Evolutionary conservation across 2,797 vertebrate genomes (phyloP).

Genomic region (Notoglanidium macrostoma): DNA sequence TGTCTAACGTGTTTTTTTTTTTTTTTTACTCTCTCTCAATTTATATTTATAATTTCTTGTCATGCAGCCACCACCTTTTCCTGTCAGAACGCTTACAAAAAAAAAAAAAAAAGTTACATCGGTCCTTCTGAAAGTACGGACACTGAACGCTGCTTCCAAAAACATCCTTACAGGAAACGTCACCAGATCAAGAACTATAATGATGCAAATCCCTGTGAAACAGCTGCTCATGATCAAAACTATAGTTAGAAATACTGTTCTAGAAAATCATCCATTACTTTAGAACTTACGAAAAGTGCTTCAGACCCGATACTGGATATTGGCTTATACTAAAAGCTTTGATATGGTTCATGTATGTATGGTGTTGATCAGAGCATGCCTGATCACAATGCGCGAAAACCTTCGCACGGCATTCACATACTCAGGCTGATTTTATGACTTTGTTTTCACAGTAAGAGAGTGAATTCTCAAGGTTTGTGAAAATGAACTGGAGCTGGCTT

Average conservation of each 20-base stretch:
- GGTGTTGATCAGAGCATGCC: neutral
- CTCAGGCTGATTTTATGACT: conserved; percentile 7
- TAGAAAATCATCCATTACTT: neutral
- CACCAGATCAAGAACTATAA: neutral
- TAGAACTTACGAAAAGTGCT: too few relatives aligned
- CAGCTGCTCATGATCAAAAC: neutral
- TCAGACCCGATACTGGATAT: neutral
- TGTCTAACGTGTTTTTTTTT: neutral
- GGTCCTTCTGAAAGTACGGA: neutral
- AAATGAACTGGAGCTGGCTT: neutral
- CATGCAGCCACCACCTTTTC: neutral
- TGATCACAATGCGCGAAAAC: neutral
- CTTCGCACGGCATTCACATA: neutral
- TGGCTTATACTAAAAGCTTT: neutral
- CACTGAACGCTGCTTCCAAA: neutral
- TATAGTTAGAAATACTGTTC: neutral
- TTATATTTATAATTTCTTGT: neutral
- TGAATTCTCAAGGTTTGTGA: conserved; percentile 28
- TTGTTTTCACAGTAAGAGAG: conserved; percentile 7
- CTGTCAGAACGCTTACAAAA: neutral
- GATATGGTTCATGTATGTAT: neutral
- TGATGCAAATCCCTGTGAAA: neutral
- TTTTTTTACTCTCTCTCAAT: neutral
- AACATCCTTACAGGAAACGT: neutral
- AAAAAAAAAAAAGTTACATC: neutral